A percentile compares a stretch with the other conserved stretches of the same genome.
These are phyloP conservation scores for Halictus quadricinctus DNA, from an alignment of 2,888 invertebrate species.

Conservation along the genomic window DNA sequence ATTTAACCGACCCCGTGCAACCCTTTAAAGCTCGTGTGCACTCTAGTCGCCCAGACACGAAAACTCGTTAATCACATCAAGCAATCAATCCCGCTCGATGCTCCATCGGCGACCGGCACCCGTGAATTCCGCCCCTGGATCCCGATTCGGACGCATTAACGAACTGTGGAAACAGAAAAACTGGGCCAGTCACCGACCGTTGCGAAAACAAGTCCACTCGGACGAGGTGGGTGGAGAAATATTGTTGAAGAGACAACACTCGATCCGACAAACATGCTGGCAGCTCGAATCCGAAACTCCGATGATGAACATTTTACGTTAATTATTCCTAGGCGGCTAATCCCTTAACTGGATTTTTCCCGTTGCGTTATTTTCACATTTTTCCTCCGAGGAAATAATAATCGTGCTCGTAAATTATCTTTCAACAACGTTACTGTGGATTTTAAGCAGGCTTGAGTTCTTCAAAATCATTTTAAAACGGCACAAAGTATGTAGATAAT, in stretches of 20 bases:
- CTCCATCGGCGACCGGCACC: not conserved
- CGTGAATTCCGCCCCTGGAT: not conserved
- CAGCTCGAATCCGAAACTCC: not conserved
- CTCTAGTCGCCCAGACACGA: not conserved
- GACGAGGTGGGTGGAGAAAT: not conserved
- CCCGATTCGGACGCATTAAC: not conserved
- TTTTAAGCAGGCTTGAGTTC: not conserved
- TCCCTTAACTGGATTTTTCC: not conserved
- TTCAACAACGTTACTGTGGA: not conserved
- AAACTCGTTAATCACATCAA: slow-evolving; percentile 34
- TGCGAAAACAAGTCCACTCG: not conserved
- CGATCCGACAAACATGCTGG: not conserved
- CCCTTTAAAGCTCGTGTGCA: not conserved
- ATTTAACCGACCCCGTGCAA: not conserved
- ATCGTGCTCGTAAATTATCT: not conserved
- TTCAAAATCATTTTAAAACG: not conserved
- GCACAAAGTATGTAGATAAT: not conserved
- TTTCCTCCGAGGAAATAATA: not conserved
- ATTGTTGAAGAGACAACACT: not conserved
- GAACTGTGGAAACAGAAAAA: slow-evolving; percentile 3
- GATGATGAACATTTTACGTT: not conserved
- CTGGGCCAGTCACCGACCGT: slow-evolving; percentile 28
- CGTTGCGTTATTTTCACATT: not conserved
- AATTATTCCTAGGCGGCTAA: not conserved
- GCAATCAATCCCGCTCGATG: not conserved